Evolutionary conservation across 2,888 invertebrate species (phyloP), one percentile per base, ranked within the genome.

Genomic region (Drosophila suboccidentalis): DNA sequence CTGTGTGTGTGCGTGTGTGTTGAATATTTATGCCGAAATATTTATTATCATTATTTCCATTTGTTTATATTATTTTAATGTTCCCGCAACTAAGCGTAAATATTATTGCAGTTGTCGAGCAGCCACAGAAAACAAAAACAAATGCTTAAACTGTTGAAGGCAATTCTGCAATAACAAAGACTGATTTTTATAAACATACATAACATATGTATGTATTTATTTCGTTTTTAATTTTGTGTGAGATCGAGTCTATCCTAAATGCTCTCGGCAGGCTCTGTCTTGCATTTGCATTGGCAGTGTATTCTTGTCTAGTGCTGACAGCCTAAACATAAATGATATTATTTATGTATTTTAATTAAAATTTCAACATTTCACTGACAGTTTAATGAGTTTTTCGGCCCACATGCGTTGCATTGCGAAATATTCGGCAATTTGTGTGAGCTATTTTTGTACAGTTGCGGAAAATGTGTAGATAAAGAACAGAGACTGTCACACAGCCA

Each of bases 291-390:
- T 68, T 58, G 41, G 50, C 8, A 29, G 29, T 78, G 65, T 78
- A 75, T 61, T 67, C 65, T 66, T 64, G 62, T 46, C 60, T 69
- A 69, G 73, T 67, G 80, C 57, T 74, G 79, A 79, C 79, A 80
- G 68, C 58, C 39, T 53, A 44, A 59, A 75, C 63, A 75, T 60
- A 76, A 68, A 76, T 79, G 51, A 66, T 86, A 85, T 86, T 90
- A 80, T 86, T 86, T 82, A 90, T 82, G 87, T 59, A 78, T 86
- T 86, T 82, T 86, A 90, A 90, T 90, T 90, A 82, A 89, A 86
- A 88, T 85, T 82, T 75, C 49, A 86, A 71, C 83, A 82, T 86
- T 89, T 80, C 64, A 72, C 78, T 89, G 86, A 89, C 88, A 85
- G 71, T 85, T 89, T 88, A 86, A 86, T 85, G 86, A 74, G 88